Conservation (phyloP, 2,797 vertebrate species). For the Myoxocephalus aenaeus region DNA sequence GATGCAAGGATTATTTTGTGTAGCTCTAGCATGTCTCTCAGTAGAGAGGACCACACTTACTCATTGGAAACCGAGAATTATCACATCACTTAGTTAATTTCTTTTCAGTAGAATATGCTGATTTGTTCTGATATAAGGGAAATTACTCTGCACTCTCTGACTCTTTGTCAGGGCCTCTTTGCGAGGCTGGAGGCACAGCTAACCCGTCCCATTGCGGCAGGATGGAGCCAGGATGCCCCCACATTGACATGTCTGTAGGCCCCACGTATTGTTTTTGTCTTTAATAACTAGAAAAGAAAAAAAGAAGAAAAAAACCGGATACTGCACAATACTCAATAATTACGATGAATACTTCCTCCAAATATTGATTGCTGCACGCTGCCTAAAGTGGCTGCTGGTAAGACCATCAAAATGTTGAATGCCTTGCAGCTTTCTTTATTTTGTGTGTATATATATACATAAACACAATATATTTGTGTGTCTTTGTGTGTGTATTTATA, state of each 20-base stretch:
- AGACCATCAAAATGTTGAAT: neutral
- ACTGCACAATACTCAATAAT: neutral
- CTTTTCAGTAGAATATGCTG: no score
- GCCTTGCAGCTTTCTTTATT: neutral
- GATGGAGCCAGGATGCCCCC: no score
- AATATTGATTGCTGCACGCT: neutral
- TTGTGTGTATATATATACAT: neutral
- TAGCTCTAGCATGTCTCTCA: slow-evolving; percentile 3
- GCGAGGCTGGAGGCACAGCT: no score
- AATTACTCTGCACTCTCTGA: neutral
- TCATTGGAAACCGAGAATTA: neutral
- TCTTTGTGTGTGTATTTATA: no score
- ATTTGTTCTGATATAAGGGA: no score
- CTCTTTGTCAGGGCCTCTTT: no score
- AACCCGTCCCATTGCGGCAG: no score
- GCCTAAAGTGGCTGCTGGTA: neutral
- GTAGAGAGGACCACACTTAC: neutral
- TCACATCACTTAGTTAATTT: no score
- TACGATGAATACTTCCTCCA: neutral
- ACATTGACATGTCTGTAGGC: no score
- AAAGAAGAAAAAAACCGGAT: neutral
- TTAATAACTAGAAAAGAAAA: no score
- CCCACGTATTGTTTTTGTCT: neutral
- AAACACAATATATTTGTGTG: no score
- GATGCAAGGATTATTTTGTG: neutral